Conservation (phyloP, 1,140 invertebrate genomes). For the Heliothis subflexa region DNA sequence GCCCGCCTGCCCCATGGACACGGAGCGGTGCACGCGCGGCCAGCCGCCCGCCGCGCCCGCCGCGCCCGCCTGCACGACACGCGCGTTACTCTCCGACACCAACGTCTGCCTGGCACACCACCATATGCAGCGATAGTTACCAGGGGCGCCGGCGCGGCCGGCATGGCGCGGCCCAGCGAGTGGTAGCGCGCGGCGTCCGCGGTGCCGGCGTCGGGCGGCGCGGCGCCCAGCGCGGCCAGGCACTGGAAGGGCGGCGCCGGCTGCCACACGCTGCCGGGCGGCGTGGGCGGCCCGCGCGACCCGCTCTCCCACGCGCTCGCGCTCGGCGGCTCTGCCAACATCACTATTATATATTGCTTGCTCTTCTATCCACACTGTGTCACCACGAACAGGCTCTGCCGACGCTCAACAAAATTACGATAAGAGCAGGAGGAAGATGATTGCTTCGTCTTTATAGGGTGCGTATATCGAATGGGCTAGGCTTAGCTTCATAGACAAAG, state of each 20-base stretch:
- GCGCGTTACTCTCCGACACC: too few species aligned
- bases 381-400: too few species aligned
- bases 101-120: too few species aligned
- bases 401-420: too few species aligned
- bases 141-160: constrained; percentile 49
- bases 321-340: constrained; percentile 61
- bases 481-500: too few species aligned
- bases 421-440: too few species aligned
- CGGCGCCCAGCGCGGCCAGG: constrained; percentile 89
- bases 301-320: constrained; percentile 60
- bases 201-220: constrained; percentile 68
- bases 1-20: constrained; percentile 86
- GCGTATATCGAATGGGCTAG: too few species aligned
- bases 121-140: too few species aligned
- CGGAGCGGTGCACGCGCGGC: constrained; percentile 85
- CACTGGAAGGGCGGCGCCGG: constrained; percentile 92
- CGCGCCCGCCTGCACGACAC: too few species aligned
- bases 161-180: constrained; percentile 69
- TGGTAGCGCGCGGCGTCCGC: constrained; percentile 67
- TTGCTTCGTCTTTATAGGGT: too few species aligned
- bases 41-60: constrained; percentile 24
- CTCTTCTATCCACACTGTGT: background rate
- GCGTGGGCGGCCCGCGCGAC: constrained; percentile 70
- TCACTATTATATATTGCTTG: background rate
- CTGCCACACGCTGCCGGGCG: constrained; percentile 85